Percentiles rank a stretch among this genome's conserved stretches.
phyloP scores from a whole-genome alignment of 2,113 vertebrate species.

The Eulemur macaco region DNA sequence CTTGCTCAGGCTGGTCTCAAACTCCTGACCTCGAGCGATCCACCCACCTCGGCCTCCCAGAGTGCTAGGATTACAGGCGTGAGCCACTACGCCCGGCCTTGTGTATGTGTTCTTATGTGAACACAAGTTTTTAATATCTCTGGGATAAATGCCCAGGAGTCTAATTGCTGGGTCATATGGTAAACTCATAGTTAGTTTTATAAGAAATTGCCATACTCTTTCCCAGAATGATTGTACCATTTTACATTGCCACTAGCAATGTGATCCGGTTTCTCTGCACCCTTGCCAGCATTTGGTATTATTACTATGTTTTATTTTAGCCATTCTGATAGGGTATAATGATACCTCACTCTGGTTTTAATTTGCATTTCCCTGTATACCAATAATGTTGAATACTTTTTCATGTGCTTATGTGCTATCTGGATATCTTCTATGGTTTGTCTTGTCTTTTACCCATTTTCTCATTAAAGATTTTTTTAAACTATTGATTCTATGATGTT shows the following conservation, averaged over 20 bases:
- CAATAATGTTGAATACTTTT: neutral
- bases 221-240: neutral
- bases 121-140: neutral
- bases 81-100: too few relatives aligned
- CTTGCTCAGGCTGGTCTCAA: too few relatives aligned
- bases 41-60: too few relatives aligned
- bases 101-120: neutral
- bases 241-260: neutral
- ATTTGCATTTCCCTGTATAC: neutral
- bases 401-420: neutral
- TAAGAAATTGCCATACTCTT: neutral
- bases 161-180: neutral
- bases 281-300: neutral
- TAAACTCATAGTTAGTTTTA: neutral
- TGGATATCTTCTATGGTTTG: neutral
- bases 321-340: neutral
- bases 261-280: neutral
- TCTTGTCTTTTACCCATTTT: constrained; percentile 17
- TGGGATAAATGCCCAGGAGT: neutral
- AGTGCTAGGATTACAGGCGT: too few relatives aligned
- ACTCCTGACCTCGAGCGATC: too few relatives aligned
- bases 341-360: neutral
- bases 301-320: neutral
- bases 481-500: neutral
- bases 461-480: neutral